These are phyloP conservation scores for Ciconia stormi DNA, from an alignment of 2,113 vertebrate genomes.

Conservation along the genomic window DNA sequence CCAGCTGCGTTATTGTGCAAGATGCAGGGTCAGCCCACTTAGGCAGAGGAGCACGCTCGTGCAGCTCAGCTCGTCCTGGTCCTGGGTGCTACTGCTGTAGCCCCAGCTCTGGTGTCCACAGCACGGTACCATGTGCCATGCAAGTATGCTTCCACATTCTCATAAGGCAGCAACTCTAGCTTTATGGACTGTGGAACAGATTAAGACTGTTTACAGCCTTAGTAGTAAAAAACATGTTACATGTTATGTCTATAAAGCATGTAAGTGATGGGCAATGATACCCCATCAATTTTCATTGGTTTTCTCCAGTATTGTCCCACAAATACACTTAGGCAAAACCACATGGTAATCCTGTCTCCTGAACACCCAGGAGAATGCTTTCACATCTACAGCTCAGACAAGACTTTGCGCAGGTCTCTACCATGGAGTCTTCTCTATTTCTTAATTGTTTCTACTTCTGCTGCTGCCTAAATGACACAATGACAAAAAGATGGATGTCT, in stretches of 20 bases:
- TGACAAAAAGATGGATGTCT: not conserved
- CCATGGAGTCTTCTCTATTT: not conserved
- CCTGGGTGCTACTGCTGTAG: not conserved
- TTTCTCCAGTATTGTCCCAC: not conserved
- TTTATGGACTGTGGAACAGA: not conserved
- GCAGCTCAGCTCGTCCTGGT: not conserved
- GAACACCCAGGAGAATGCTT: not conserved
- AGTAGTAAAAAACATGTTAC: not conserved
- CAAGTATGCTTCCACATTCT: accelerated
- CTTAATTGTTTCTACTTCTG: not conserved
- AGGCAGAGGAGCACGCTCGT: not conserved
- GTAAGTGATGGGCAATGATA: not conserved
- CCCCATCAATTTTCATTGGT: not conserved
- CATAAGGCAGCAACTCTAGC: not conserved
- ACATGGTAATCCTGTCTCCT: not conserved
- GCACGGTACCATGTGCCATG: not conserved
- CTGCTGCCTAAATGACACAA: not conserved
- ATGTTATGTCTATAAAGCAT: not conserved
- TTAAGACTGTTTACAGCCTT: not conserved
- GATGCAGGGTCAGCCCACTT: not conserved
- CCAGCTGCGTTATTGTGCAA: accelerated
- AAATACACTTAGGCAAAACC: not conserved
- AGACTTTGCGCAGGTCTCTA: not conserved
- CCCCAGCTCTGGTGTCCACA: not conserved
- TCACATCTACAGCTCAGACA: not conserved